phyloP scores from a whole-genome alignment of 1,140 invertebrate species.

The Oscheius sp. region DNA sequence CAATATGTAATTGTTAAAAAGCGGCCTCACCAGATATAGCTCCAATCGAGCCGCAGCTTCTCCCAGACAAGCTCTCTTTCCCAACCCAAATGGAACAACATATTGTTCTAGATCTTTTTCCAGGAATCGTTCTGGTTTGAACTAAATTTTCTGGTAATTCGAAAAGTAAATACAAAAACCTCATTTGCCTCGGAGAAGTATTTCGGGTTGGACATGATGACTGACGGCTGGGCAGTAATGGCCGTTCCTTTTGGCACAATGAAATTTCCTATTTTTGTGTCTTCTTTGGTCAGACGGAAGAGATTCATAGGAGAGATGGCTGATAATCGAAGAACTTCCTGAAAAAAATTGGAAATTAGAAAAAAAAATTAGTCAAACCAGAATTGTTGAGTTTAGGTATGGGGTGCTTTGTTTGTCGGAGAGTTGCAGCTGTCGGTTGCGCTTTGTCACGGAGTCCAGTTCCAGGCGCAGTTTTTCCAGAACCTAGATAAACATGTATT shows the following conservation, averaged over 20 bases:
- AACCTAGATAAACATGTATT: too few relatives aligned
- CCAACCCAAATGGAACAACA: constrained; percentile 85
- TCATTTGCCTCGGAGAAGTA: not conserved
- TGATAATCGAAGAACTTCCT: constrained; percentile 49
- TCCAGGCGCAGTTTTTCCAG: too few relatives aligned
- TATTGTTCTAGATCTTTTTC: constrained; percentile 74
- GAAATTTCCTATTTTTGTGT: constrained; percentile 20
- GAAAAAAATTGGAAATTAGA: constrained; percentile 21
- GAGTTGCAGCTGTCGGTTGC: too few relatives aligned
- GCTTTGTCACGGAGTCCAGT: too few relatives aligned
- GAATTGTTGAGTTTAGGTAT: not conserved
- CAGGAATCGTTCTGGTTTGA: constrained; percentile 72
- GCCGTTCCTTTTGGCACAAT: constrained; percentile 26
- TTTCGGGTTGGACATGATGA: constrained; percentile 21
- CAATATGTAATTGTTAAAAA: too few relatives aligned
- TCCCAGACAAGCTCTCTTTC: constrained; percentile 78
- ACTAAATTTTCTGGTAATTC: too few relatives aligned
- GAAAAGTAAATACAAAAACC: too few relatives aligned
- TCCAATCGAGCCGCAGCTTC: constrained; percentile 83
- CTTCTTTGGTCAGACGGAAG: constrained; percentile 46
- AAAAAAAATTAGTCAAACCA: too few relatives aligned
- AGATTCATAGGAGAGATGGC: constrained; percentile 55
- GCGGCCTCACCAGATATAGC: constrained; percentile 83
- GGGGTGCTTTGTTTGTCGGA: not conserved
- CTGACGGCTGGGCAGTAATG: constrained; percentile 10